Evolutionary conservation across 2,888 invertebrate species (phyloP).

Genomic region (Aphelenchoides bicaudatus): DNA sequence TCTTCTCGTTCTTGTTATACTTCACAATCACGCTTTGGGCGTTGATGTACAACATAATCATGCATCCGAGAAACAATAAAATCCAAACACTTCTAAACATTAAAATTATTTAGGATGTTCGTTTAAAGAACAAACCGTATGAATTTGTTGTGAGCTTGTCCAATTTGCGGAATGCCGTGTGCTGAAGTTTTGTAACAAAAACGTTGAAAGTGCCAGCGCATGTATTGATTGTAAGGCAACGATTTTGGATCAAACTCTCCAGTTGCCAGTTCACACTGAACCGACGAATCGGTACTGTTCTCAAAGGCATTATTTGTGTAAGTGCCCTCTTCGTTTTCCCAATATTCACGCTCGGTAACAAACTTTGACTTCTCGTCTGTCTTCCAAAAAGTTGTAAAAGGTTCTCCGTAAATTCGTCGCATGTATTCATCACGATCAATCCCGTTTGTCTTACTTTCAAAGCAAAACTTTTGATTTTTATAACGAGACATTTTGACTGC

Average conservation of each 20-base stretch:
- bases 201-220: constrained; percentile 38
- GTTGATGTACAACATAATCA: constrained; percentile 54
- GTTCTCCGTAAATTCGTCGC: constrained; percentile 52
- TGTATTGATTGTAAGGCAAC: constrained; percentile 24
- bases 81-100: constrained; percentile 46
- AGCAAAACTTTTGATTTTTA: no score
- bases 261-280: constrained; percentile 52
- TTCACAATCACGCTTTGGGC: constrained; percentile 50
- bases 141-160: constrained; percentile 52
- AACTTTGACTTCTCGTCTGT: constrained; percentile 45
- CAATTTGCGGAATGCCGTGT: constrained; percentile 58
- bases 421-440: constrained; percentile 47
- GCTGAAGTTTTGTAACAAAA: constrained; percentile 58
- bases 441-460: background rate
- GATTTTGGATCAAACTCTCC: constrained; percentile 52
- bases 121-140: constrained; percentile 37
- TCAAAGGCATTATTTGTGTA: constrained; percentile 24
- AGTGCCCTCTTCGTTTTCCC: constrained; percentile 51
- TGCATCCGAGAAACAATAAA: constrained; percentile 47
- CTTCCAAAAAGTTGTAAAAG: constrained; percentile 40
- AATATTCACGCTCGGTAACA: constrained; percentile 54
- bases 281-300: constrained; percentile 35
- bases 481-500: no score
- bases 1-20: constrained; percentile 57
- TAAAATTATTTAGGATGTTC: background rate